Base-by-base conservation (phyloP, 2,113 vertebrate species). In the Todiramphus chloris region DNA sequence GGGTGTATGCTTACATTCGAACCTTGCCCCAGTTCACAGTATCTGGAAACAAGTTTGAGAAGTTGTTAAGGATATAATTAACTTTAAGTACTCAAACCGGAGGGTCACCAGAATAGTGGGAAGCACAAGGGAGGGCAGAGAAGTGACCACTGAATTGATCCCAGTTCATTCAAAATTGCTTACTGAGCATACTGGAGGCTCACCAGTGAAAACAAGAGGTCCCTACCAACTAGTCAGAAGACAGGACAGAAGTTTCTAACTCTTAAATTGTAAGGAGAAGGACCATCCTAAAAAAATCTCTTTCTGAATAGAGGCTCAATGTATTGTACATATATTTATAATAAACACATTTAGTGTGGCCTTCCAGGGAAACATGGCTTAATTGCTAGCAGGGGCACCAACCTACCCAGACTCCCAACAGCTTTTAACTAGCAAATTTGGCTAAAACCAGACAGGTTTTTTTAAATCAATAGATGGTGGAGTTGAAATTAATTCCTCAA, bases 41-140 rank as follows among this genome's bases (percentile, higher is more conserved):
- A 86, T 68, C 90, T 90, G 80, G 56, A 92, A 90, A 86, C 64
- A 90, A 92, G 75, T 92, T 68, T 75, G 68, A 3, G 2, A 78
- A 89, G 68, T 64, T 69, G 73, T 84, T 79, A 78, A 16, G 64
- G 39, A 87, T 72, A 48, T 87, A 94, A 96, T 87, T 76, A 87
- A 93, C 75, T 50, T 16, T 62, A 83, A 90, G 66, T 72, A 83
- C 58, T 87, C 0, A 2, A 58, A 90, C 90, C 80, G 89, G 89
- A 94, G 86, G 90, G 94, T 92, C 80, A 94, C 48, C 67, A 82
- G 41, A 31, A 78, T 1, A 1, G 30, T 20, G 76, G 80, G 44
- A 75, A 60, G 48, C 27, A 24, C 21, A 89, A 55, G 51, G 64
- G 75, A 82, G n/a, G 31, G 55, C 73, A 68, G 41, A 68, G 37